Evolutionary conservation across 2,888 invertebrate species (phyloP), one percentile per base, ranked within the genome.

Genomic region (Mesorhabditis belari): DNA sequence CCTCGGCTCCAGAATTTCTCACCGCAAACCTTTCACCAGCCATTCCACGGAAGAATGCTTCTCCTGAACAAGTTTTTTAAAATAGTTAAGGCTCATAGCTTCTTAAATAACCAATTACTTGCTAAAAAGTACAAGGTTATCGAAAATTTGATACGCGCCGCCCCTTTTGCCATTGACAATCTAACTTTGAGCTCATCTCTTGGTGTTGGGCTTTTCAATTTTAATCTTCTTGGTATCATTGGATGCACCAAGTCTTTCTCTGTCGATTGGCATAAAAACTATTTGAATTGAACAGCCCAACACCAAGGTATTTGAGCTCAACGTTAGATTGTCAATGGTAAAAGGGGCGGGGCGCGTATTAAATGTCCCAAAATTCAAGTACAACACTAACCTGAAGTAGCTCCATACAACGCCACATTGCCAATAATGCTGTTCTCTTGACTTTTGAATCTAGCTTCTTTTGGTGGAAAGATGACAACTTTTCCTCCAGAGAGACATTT

Each of bases 21-120:
- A 98, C 98, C 82, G 93, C 94, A 85, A 98, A 98, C 27, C 98
- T 87, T 84, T 98, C 98, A 17, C 96, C 94, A 0, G 94, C 95
- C 75, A 95, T 92, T 60, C 98, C 93, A 58, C 93, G 79, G 86
- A 98, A 92, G 84, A 70, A 77, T 54, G 73, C 75, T 9, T 64
- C 65, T 5, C 75, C 73, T 72, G 44, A 6, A 65, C 57, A 6
- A 9, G 9, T 17, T 19, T 19, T 12, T 19, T 51, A 12, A n/a
- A 19, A 3, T 19, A 19, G n/a, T 51, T 28, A 12, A 53, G 4
- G 17, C 44, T 24, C 23, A 55, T 24, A 4, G 19, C 28, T 52
- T 28, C 56, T 19, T 17, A 19, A 4, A n/a, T 56, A 56, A 25
- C 23, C 6, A 44, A 12, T 12, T 5, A 19, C 5, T 12, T 12